Base-by-base conservation (phyloP, 2,113 vertebrate species). In the Periophthalmodon schlosseri region DNA sequence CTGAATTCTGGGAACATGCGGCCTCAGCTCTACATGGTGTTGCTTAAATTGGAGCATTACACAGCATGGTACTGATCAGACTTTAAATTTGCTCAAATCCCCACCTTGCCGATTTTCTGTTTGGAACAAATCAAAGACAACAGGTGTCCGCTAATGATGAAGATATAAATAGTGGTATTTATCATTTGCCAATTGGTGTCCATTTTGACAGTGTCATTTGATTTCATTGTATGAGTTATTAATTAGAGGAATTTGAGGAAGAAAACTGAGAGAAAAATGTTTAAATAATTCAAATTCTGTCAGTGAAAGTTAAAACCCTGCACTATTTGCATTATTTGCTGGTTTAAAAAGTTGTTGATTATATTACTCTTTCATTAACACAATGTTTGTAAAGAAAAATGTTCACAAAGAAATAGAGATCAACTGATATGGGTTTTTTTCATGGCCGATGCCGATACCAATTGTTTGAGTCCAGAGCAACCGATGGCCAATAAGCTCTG, bases 1-100 rank as follows among this genome's bases (percentile, higher is more conserved):
- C 20, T 10, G 20, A 11, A n/a, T n/a, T 56, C 20, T n/a, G 52
- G 20, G 18, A 5, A 54, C 6, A 8, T 77, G 34, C 52, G 52
- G 46, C 70, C 74, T 70, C 65, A 11, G 7, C 9, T n/a, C 20
- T 0, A 56, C 18, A 56, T 10, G 15, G 16, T 71, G 69, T 69
- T 76, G 50, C 64, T 69, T 69, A 24, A 16, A 34, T n/a, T n/a
- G 74, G 21, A 74, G 68, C 60, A 61, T 15, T 34, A 76, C 9
- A 70, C 7, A 52, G 20, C 69, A 70, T 18, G 9, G 47, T 69
- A 57, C 18, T 56, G 20, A 56, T 57, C 54, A 57, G n/a, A 44
- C 9, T 44, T 11, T 50, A 15, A 50, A 5, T 15, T 50, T 50
- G 15, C 49, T 18, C 49, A 50, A 16, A 50, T 50, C 16, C 49